A percentile compares a stretch with the other conserved stretches of the same genome.
Evolutionary conservation across 2,113 vertebrate genomes (phyloP).

Genomic region (Chaetorhynchus papuensis): DNA sequence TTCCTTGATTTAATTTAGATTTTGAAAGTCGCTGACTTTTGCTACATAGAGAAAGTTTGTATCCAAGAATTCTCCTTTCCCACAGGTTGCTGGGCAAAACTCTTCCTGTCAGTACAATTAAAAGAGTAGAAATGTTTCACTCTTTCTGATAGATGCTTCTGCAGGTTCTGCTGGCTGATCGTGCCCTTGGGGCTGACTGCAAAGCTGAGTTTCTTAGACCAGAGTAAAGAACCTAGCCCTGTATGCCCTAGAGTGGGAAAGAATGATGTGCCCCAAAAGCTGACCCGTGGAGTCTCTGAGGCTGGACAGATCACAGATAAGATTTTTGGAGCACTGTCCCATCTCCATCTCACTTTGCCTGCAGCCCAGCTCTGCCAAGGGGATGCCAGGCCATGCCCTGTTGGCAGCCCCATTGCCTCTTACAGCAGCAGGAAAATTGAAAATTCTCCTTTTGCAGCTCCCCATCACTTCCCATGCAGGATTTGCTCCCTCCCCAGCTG

Average conservation of each 20-base stretch:
- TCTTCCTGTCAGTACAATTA: not conserved
- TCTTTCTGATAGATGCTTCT: not conserved
- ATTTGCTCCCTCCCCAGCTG: not conserved
- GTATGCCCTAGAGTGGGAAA: not conserved
- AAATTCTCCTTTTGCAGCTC: not conserved
- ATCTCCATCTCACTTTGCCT: no score
- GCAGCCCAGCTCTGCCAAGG: not conserved
- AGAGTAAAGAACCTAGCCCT: not conserved
- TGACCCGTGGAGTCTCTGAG: not conserved
- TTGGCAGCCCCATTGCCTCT: not conserved
- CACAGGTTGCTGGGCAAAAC: not conserved
- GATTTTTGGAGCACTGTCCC: not conserved
- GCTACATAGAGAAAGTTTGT: not conserved
- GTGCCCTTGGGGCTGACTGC: not conserved
- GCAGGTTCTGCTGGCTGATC: not conserved
- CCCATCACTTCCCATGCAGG: not conserved
- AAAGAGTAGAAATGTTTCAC: not conserved
- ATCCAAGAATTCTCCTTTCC: not conserved
- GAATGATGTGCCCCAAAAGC: not conserved
- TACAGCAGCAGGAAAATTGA: not conserved
- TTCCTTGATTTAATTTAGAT: not conserved
- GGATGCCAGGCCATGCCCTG: not conserved
- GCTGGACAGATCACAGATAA: not conserved
- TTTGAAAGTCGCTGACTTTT: not conserved
- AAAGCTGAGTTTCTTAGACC: not conserved